Base-by-base conservation (phyloP, 2,113 vertebrate genomes). In the Pseudolaguvia tuberculata region DNA sequence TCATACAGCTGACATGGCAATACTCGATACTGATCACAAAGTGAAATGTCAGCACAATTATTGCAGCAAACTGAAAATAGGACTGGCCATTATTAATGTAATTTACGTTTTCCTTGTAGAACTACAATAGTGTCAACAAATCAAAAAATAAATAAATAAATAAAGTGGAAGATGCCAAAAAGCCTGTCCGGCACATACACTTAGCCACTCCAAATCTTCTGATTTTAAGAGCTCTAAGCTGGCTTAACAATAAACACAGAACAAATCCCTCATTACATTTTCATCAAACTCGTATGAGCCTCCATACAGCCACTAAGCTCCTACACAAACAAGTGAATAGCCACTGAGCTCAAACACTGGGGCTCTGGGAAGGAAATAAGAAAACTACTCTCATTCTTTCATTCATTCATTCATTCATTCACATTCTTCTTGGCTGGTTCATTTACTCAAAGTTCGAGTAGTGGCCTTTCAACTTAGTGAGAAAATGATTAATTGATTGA, bases 231-330 rank as follows among this genome's bases (percentile, higher is more conserved):
- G 56, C 79, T 80, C 72, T 48, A 77, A 69, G 42, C 62, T 50
- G 62, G 79, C 81, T 78, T 85, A 70, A 65, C 78, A 79, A 79
- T 80, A 84, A 75, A 79, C 74, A 73, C 69, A 53, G 78, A 42
- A 73, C 31, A 78, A 86, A 87, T 79, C 78, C 71, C 78, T 75
- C 80, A 86, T 88, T 77, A 84, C 72, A 84, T 84, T 81, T 86
- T 83, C 78, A 82, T 84, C 82, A 79, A 85, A 80, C 53, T 62
- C 62, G 53, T 72, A 70, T 87, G 84, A 89, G 87, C 84, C 69
- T 47, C 61, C 9, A 31, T 59, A 65, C 61, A 79, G 77, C 74
- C 65, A 61, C 73, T 88, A 75, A 89, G 75, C 82, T 66, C 8
- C 18, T 39, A 47, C 75, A 77, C 72, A 88, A 81, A n/a, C 27